These are phyloP conservation scores for Sarcophaga carnaria DNA, from an alignment of 2,888 invertebrate genomes.

Conservation along the genomic window DNA sequence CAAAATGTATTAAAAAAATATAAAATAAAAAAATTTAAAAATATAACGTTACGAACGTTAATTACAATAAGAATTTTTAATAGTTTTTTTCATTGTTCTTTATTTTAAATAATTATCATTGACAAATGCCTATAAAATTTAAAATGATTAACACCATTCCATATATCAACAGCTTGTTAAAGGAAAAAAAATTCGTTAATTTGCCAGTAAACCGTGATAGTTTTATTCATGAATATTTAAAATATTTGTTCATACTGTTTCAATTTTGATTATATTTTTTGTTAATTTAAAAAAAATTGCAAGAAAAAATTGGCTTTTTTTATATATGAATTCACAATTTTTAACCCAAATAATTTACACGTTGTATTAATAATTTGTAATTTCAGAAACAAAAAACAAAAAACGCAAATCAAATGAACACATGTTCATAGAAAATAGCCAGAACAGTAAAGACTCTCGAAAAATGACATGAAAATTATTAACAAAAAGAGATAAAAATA, in stretches of 20 bases:
- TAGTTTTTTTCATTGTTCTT: not conserved
- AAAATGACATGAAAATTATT: not conserved
- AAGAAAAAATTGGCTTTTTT: not conserved
- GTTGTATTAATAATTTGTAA: constrained; percentile 52
- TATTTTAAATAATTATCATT: not conserved
- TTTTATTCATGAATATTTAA: constrained; percentile 34
- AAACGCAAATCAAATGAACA: constrained; percentile 10
- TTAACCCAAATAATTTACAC: constrained; percentile 64
- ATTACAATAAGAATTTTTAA: not conserved
- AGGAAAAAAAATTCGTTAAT: constrained; percentile 1
- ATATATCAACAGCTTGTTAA: constrained; percentile 44
- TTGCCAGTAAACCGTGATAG: constrained; percentile 29
- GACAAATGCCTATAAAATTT: constrained; percentile 29
- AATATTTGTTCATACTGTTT: not conserved
- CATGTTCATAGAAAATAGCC: not conserved
- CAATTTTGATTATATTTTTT: not conserved
- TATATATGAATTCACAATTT: constrained; percentile 11
- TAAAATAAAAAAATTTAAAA: too few species aligned
- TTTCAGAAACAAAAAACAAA: constrained; percentile 27
- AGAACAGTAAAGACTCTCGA: not conserved
- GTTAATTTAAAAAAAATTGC: not conserved
- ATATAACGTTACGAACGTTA: not conserved
- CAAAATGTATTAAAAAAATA: too few species aligned
- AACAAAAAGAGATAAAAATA: not conserved
- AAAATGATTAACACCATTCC: constrained; percentile 19